Conservation (phyloP, 2,113 vertebrate species). For the Helogale parvula region DNA sequence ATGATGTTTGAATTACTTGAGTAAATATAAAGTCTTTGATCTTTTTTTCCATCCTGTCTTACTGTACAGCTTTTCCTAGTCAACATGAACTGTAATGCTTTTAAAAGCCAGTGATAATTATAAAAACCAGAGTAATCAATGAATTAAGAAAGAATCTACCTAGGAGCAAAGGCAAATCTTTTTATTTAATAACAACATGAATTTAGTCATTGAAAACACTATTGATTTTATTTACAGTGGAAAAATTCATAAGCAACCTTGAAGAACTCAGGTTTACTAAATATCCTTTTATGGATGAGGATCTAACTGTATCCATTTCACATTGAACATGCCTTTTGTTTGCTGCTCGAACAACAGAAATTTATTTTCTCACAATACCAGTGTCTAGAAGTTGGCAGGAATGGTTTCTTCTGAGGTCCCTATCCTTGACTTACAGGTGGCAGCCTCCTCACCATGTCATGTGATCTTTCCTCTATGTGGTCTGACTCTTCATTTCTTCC, state of each 20-base stretch:
- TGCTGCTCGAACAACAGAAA: background rate
- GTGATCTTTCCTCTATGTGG: background rate
- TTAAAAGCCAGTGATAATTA: background rate
- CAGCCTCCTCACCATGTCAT: background rate
- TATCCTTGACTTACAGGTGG: background rate
- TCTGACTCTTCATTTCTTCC: background rate
- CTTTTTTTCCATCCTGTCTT: background rate
- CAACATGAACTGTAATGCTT: background rate
- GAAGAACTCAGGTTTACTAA: background rate
- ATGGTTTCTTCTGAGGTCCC: background rate
- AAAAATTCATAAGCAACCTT: background rate
- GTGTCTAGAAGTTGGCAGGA: background rate
- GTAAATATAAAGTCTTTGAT: background rate
- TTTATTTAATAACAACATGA: background rate
- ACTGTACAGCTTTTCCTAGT: background rate
- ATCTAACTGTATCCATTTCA: background rate
- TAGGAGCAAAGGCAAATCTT: background rate
- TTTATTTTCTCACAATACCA: background rate
- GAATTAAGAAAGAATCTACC: background rate
- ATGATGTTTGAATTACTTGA: slow-evolving; percentile 48
- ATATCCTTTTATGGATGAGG: background rate
- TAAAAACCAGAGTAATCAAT: background rate
- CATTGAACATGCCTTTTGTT: background rate
- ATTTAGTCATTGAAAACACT: background rate
- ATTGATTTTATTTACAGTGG: background rate